Base-by-base conservation (phyloP, 92 coral and sea anemone species). In the Porites cylindrica region DNA sequence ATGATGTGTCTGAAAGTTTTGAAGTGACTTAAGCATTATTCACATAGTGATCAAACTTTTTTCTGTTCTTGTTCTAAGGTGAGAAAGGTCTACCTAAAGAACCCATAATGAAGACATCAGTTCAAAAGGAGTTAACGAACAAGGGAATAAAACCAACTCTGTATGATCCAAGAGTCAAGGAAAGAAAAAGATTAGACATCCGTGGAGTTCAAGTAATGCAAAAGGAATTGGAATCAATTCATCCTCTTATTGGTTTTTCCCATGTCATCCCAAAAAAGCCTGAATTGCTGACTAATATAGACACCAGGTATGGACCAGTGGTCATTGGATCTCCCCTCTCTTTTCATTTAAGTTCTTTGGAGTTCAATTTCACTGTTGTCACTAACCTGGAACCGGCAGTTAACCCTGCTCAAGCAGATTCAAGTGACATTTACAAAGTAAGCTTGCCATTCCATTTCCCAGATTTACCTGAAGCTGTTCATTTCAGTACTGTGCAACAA, bases 351-450 rank as follows among this genome's bases (percentile, higher is more conserved):
- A 26, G 29, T 26, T 26, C 85, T 38, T 19, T 78, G 66, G 85
- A 77, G 51, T 78, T 78, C 72, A 78, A 21, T 77, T 86, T 77
- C 29, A 56, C 67, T 53, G 72, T 87, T 63, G 65, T 66, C 69
- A 65, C 90, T 62, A 87, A 87, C 90, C 29, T 26, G 29, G 29
- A 26, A 26, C 29, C 29, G 29, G 29, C 29, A 26, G 29, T 26
- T 26, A 26, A 26, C 29, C 29, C 29, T 26, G 29, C 29, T 26
- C 29, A 26, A 26, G 29, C 29, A 26, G 29, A 26, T 26, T 26
- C 29, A 26, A 26, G 29, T 26, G 29, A 26, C 29, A 26, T 26
- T 26, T 26, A 26, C 29, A 26, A 47, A 73, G 78, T 50, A 0
- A 73, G 7, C 18, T 78, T 63, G 60, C 82, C 82, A 62, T 16